Evolutionary conservation across 2,797 vertebrate genomes (phyloP), one percentile per base, ranked within the genome.

Genomic region (Aldrovandia affinis): DNA sequence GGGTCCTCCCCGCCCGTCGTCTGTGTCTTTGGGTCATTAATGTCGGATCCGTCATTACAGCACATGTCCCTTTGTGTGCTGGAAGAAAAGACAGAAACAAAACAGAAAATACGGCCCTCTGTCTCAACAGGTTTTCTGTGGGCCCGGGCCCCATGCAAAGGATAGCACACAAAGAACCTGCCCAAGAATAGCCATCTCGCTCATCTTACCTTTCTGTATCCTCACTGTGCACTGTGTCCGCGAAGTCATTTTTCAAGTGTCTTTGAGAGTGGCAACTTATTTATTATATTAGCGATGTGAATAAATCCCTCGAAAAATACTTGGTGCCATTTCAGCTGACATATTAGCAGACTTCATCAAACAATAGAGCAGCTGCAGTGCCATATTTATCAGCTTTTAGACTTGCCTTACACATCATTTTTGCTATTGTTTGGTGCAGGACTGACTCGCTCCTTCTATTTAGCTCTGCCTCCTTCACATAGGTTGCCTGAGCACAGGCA

Each of bases 1-100:
- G 42, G 39, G 77, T 2, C n/a, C 22, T 28, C 75, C 15, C 7
- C 10, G 33, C 28, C 25, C 8, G 36, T n/a, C 25, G 5, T 47
- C 4, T 28, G 30, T 50, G 57, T 28, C 39, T 81, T 1, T 22
- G 20, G 15, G 42, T 39, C 54, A 81, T 39, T 59, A 61, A 81
- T 59, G 79, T 59, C 61, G 42, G 39, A 81, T 59, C 54, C 54
- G 25, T 81, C 54, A 61, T 81, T 61, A 22, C 28, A 61, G 33
- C 54, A 81, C 54, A 54, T 80, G 47, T 80, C 25, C 78, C 78
- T 54, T 47, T 47, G 22, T 77, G 73, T 30, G 61, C 33, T 42
- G 5, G 2, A 22, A 75, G 15, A 75, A 20, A 75, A 42, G 33
- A 10, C 22, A 2, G 36, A 77, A 47, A n/a, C 42, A 77, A 77